Conservation (phyloP, 1,140 invertebrate genomes). For the Trialeurodes vaporariorum region DNA sequence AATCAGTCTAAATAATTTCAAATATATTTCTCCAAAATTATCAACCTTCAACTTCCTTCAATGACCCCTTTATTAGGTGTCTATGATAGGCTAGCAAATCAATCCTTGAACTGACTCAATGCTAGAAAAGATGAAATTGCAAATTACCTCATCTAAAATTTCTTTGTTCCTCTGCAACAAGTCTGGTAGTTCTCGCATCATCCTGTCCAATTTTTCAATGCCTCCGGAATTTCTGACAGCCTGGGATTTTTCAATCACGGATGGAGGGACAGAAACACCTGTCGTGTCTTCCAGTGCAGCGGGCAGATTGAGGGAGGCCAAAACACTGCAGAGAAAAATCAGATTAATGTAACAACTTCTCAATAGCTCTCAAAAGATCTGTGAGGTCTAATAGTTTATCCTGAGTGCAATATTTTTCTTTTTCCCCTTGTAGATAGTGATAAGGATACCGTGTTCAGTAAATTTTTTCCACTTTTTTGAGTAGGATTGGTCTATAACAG, state of each 20-base stretch:
- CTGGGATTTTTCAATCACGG: slow-evolving; percentile 74
- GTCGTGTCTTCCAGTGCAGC: slow-evolving; percentile 86
- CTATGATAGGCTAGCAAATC: slow-evolving; percentile 9
- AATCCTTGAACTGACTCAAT: too few relatives aligned
- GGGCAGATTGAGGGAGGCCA: slow-evolving; percentile 91
- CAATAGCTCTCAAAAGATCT: too few relatives aligned
- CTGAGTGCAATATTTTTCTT: too few relatives aligned
- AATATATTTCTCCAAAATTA: too few relatives aligned
- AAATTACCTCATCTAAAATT: slow-evolving; percentile 78
- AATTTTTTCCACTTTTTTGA: too few relatives aligned
- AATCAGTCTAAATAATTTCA: too few relatives aligned
- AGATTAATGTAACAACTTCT: too few relatives aligned
- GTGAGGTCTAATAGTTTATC: too few relatives aligned
- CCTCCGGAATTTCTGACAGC: slow-evolving; percentile 58
- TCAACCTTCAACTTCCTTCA: too few relatives aligned
- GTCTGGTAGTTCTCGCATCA: slow-evolving; percentile 75
- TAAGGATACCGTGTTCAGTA: too few relatives aligned
- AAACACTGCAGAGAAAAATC: slow-evolving; percentile 43
- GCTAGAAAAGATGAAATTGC: neutral
- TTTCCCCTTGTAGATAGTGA: too few relatives aligned
- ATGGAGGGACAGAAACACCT: slow-evolving; percentile 67
- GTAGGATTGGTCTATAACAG: too few relatives aligned
- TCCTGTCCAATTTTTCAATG: slow-evolving; percentile 36
- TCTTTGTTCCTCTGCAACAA: slow-evolving; percentile 85
- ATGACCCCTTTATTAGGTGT: slow-evolving; percentile 3